These are phyloP conservation scores for Brachypalpus laphriformis DNA, from an alignment of 2,888 invertebrate genomes.

Conservation along the genomic window DNA sequence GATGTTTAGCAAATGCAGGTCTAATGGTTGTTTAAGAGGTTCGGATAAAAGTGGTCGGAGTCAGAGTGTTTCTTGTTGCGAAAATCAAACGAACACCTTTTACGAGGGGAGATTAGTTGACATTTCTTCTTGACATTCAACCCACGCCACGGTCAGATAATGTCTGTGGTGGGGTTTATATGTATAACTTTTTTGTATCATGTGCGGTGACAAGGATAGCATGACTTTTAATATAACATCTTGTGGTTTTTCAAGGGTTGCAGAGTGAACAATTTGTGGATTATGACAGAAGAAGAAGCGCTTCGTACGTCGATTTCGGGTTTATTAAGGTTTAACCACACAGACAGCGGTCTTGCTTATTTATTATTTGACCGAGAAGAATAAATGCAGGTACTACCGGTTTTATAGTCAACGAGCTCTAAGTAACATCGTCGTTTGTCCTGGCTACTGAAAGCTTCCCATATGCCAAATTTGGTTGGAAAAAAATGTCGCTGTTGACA, in stretches of 20 bases:
- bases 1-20: constrained; percentile 11
- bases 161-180: constrained; percentile 38
- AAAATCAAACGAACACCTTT: constrained; percentile 27
- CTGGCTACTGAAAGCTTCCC: no score
- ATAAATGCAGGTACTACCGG: no score
- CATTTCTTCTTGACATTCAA: constrained; percentile 47
- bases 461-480: no score
- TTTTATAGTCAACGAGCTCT: no score
- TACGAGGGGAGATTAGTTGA: constrained; percentile 53
- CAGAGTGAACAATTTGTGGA: not conserved
- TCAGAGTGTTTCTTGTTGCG: constrained; percentile 22
- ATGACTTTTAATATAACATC: not conserved
- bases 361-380: no score
- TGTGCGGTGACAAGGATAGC: constrained; percentile 15
- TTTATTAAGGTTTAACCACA: no score
- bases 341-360: not conserved
- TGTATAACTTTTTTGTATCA: constrained; percentile 43
- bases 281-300: not conserved
- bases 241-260: not conserved
- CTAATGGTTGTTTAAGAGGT: constrained; percentile 65
- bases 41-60: no score
- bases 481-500: no score
- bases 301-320: not conserved
- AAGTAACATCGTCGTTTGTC: no score
- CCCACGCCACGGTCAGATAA: constrained; percentile 17